Conservation (phyloP, 2,888 invertebrate species). For the Eupithecia dodoneata region DNA sequence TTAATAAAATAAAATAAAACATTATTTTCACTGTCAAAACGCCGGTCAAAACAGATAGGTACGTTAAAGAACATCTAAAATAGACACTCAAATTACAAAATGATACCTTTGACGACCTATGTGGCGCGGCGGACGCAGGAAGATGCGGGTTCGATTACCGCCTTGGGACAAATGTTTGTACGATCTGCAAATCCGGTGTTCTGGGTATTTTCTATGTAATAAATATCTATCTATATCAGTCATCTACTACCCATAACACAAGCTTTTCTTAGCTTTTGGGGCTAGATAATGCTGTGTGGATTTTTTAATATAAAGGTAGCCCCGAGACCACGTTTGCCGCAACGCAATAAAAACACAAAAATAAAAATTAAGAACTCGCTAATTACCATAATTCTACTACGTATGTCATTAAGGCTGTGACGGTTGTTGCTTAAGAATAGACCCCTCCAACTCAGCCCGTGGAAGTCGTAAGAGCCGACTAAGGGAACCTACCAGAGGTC, state of each 20-base stretch:
- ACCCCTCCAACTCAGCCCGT: background rate
- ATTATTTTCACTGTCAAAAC: background rate
- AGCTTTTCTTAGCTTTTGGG: no score
- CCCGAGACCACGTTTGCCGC: background rate
- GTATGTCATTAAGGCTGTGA: background rate
- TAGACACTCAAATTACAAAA: background rate
- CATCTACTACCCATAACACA: no score
- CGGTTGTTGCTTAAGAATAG: background rate
- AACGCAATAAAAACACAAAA: background rate
- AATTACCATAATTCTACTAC: no score
- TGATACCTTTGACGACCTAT: background rate
- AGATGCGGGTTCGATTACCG: no score
- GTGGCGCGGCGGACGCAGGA: no score
- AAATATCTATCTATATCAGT: no score
- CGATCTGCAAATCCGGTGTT: no score
- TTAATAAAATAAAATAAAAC: background rate
- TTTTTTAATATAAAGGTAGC: background rate
- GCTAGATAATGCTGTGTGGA: no score
- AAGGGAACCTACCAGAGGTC: no score
- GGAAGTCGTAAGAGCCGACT: no score
- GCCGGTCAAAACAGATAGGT: background rate
- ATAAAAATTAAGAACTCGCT: background rate
- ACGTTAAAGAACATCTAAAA: background rate
- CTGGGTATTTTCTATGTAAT: no score
- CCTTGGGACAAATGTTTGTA: no score